Evolutionary conservation across 2,113 vertebrate species (phyloP), one percentile per base, ranked within the genome.

Genomic region (Antechinus flavipes): DNA sequence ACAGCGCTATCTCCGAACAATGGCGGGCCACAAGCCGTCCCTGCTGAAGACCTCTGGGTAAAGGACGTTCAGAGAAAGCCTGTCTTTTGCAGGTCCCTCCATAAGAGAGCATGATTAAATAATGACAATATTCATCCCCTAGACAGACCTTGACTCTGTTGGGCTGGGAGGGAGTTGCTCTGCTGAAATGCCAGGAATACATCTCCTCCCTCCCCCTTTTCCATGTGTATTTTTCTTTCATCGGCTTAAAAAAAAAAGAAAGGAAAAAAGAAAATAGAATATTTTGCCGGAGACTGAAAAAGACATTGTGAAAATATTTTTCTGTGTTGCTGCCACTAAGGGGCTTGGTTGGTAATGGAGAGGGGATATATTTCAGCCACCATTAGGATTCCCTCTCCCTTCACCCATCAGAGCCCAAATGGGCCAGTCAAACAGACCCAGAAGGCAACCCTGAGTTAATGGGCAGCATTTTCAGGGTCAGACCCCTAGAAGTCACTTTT

Each of bases 101-200:
- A 0, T 1, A 90, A 97, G 47, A 6, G 3, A 76, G 58, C 0
- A 0, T 0, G 3, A 90, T 12, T 0, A 8, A 93, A 98, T 96
- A 98, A 98, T 24, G 56, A 96, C 47, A 93, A 98, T 95, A 97
- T 97, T 97, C 98, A 98, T 26, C 0, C 27, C 46, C 26, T 0
- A 25, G 95, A 97, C 95, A 97, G 98, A 94, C 53, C 93, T 52
- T 0, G 93, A 94, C 96, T 98, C 98, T 98, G 98, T 95, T 95
- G 94, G 96, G 92, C 91, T 50, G 14, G 47, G 92, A 94, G 95
- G 93, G 90, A 89, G 14, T 93, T 84, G 52, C 97, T 96, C 97
- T 93, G 61, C 97, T 8, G 95, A 91, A 93, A 0, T 12, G 0
- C 89, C 0, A 0, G 95, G 0, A 90, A 98, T 94, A 94, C 93